phyloP scores from a whole-genome alignment of 2,888 invertebrate species.

The Teleiodes luculella region DNA sequence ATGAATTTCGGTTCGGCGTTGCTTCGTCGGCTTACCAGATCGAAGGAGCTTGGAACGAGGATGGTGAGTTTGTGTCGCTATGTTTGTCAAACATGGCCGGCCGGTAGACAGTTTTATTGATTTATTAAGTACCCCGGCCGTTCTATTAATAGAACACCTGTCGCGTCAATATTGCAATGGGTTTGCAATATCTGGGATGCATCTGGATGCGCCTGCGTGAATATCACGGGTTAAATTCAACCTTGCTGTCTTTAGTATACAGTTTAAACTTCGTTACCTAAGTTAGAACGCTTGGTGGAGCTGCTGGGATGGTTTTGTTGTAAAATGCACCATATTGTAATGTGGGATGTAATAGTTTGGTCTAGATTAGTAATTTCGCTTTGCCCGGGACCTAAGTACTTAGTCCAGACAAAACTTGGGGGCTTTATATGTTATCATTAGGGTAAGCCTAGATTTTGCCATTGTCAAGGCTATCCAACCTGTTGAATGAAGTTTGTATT shows the following conservation, averaged over 20 bases:
- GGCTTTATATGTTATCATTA: too few species aligned
- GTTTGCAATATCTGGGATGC: neutral
- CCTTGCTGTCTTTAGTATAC: neutral
- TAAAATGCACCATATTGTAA: neutral
- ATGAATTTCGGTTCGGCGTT: conserved; percentile 55
- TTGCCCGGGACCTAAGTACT: neutral
- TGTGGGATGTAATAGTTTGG: neutral
- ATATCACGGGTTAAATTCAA: neutral
- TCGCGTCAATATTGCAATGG: neutral
- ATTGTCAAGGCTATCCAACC: too few species aligned
- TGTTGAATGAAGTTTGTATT: too few species aligned
- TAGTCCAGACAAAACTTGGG: too few species aligned
- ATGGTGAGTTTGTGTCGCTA: conserved; percentile 55
- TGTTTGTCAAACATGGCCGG: too few species aligned
- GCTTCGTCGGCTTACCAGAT: conserved; percentile 77
- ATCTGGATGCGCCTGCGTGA: neutral
- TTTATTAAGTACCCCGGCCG: neutral
- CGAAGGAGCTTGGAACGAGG: conserved; percentile 78
- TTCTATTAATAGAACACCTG: neutral
- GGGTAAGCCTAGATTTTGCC: too few species aligned
- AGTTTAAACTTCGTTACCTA: too few species aligned
- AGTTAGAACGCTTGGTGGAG: neutral
- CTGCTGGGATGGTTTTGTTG: neutral
- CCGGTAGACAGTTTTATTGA: neutral
- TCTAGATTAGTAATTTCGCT: neutral